These are phyloP conservation scores for Pseudeuparius sepicola DNA, from an alignment of 2,888 invertebrate genomes.

Conservation along the genomic window DNA sequence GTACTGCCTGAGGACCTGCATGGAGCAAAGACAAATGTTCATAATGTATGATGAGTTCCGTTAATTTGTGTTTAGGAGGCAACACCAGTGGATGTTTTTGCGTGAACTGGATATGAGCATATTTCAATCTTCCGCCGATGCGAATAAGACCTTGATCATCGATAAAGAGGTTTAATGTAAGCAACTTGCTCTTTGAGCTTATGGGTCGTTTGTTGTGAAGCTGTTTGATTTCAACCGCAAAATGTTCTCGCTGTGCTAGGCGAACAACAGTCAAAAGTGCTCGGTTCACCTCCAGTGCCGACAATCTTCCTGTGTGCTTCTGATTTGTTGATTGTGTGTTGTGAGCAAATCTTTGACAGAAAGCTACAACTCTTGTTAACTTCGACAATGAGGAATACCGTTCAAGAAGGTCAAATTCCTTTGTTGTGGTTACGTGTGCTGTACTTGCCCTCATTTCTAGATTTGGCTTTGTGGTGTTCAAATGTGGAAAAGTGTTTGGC, in stretches of 20 bases:
- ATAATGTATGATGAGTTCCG: constrained; percentile 13
- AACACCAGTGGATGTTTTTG: constrained; percentile 18
- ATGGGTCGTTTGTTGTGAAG: constrained; percentile 4
- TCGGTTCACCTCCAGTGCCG: too few species aligned
- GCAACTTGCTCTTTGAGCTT: constrained; percentile 10
- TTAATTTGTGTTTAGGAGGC: constrained; percentile 16
- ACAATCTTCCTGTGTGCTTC: too few species aligned
- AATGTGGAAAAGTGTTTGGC: too few species aligned
- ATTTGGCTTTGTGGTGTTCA: too few species aligned
- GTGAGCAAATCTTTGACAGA: too few species aligned
- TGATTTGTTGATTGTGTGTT: too few species aligned
- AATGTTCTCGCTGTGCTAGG: constrained; percentile 11
- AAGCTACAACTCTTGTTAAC: too few species aligned
- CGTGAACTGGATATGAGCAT: constrained; percentile 12
- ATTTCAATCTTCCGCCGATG: constrained; percentile 18
- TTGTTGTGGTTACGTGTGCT: too few species aligned
- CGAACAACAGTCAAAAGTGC: constrained; percentile 2
- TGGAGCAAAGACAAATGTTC: constrained; percentile 19
- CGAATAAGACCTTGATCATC: constrained; percentile 14
- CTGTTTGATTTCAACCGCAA: constrained; percentile 12
- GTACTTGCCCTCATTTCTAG: too few species aligned
- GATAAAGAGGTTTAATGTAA: constrained; percentile 15
- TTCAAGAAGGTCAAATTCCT: too few species aligned
- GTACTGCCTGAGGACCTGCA: constrained; percentile 14
- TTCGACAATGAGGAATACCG: too few species aligned